Conservation (phyloP, 2,888 invertebrate genomes). For the Hipparchia semele region DNA sequence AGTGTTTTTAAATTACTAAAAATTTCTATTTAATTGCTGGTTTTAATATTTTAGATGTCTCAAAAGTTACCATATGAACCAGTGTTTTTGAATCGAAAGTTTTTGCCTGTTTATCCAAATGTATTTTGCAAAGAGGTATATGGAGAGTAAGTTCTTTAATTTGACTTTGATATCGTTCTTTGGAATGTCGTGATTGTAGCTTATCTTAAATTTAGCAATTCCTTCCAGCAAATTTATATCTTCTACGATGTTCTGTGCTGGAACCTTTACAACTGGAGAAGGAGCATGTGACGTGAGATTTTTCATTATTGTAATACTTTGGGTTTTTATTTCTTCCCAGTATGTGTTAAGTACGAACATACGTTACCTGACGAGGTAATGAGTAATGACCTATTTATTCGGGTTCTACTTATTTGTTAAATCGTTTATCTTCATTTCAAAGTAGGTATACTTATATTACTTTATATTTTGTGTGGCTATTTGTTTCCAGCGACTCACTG, state of each 20-base stretch:
- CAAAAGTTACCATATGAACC: constrained; percentile 68
- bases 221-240: constrained; percentile 66
- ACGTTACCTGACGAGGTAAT: too few relatives aligned
- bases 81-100: constrained; percentile 65
- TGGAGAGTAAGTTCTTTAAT: constrained; percentile 62
- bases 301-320: background rate
- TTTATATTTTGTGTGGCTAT: too few relatives aligned
- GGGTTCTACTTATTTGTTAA: too few relatives aligned
- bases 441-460: too few relatives aligned
- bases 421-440: too few relatives aligned
- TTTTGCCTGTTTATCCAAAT: constrained; percentile 69
- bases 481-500: too few relatives aligned
- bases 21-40: background rate
- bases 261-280: constrained; percentile 72
- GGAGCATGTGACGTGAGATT: constrained; percentile 71
- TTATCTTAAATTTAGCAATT: constrained; percentile 12
- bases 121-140: constrained; percentile 71
- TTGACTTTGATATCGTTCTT: too few relatives aligned
- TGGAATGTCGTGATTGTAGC: background rate
- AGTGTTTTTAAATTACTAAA: too few relatives aligned
- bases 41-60: constrained; percentile 53
- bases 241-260: constrained; percentile 70
- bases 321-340: background rate
- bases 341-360: too few relatives aligned
- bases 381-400: too few relatives aligned